phyloP scores from a whole-genome alignment of 2,888 invertebrate species.

The Vandiemenella viatica region DNA sequence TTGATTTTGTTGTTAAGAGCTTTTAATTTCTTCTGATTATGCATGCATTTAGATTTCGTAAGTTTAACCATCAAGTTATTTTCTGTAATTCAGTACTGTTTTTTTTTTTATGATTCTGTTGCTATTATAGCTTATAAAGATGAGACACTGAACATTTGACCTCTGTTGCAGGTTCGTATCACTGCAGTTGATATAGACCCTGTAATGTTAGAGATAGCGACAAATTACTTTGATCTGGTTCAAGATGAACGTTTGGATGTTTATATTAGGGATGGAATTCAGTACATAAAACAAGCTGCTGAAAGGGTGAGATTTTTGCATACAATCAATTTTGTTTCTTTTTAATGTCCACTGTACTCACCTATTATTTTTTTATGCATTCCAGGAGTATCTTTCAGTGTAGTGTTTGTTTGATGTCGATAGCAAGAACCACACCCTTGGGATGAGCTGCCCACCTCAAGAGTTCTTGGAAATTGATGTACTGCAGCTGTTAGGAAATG shows the following conservation, averaged over 20 bases:
- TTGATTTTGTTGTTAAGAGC: too few relatives aligned
- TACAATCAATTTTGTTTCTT: too few relatives aligned
- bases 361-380: neutral
- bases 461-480: conserved; percentile 56
- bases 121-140: too few relatives aligned
- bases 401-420: conserved; percentile 85
- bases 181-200: conserved; percentile 83
- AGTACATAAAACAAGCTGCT: conserved; percentile 46
- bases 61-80: too few relatives aligned
- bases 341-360: neutral
- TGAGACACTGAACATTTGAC: too few relatives aligned
- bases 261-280: conserved; percentile 62
- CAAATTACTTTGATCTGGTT: conserved; percentile 63
- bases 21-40: too few relatives aligned
- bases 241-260: conserved; percentile 51
- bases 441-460: conserved; percentile 85
- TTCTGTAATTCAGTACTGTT: too few relatives aligned
- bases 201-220: conserved; percentile 68
- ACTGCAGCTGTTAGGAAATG: conserved; percentile 44
- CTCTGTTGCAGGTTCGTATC: conserved; percentile 41
- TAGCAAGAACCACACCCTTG: conserved; percentile 68
- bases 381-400: conserved; percentile 47
- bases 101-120: too few relatives aligned
- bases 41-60: too few relatives aligned
- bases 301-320: conserved; percentile 30